These are phyloP conservation scores for Limnephilus auricula DNA, from an alignment of 2,888 invertebrate genomes.

Conservation along the genomic window DNA sequence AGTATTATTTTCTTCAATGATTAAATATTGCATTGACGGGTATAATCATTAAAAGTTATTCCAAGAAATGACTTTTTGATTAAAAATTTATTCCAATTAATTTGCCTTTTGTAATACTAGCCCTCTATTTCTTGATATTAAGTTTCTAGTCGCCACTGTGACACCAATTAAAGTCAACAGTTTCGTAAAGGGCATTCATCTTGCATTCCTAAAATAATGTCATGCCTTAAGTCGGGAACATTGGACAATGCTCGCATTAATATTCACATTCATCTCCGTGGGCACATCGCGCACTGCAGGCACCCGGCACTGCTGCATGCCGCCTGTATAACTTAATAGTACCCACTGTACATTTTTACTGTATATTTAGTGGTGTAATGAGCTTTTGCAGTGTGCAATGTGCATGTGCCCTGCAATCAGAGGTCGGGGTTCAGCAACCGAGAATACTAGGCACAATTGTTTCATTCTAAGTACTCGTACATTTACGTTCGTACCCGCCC, in stretches of 20 bases:
- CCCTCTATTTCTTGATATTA: no score
- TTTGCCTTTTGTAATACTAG: no score
- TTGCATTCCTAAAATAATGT: not conserved
- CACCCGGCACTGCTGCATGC: not conserved
- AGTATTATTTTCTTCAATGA: no score
- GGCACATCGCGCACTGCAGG: not conserved
- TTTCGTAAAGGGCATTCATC: not conserved
- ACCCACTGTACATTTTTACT: not conserved
- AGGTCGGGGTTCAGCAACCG: constrained; percentile 39
- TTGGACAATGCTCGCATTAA: not conserved
- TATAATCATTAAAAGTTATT: no score
- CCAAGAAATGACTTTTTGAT: no score
- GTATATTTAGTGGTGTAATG: not conserved
- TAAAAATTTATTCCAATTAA: no score
- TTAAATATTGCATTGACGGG: no score
- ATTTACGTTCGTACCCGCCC: not conserved
- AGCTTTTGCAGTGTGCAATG: not conserved
- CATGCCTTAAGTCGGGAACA: not conserved
- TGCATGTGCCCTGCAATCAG: not conserved
- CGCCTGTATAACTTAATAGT: not conserved
- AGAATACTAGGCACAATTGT: constrained; percentile 5
- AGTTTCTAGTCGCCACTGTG: no score
- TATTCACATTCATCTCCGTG: not conserved
- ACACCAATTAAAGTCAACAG: not conserved
- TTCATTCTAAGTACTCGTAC: not conserved